Evolutionary conservation across 2,797 vertebrate genomes (phyloP).

Genomic region (Synaphobranchus kaupii): DNA sequence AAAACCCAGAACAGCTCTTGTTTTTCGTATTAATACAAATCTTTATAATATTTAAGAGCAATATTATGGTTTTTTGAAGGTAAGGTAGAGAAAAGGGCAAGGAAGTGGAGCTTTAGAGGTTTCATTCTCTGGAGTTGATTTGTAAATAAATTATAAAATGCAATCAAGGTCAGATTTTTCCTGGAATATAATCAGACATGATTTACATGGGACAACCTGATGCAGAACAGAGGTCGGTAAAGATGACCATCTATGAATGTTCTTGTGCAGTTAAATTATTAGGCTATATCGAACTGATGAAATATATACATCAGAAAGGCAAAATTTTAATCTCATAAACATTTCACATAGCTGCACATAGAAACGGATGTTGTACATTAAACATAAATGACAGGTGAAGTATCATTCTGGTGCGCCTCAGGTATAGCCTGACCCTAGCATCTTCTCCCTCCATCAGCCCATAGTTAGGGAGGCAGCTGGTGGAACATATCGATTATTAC

Average conservation of each 20-base stretch:
- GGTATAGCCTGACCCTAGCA: neutral
- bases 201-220: neutral
- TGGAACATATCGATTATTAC: neutral
- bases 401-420: neutral
- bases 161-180: too few relatives aligned
- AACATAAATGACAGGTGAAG: neutral
- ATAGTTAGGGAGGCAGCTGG: neutral
- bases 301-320: neutral
- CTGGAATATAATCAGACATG: neutral
- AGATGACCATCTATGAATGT: neutral
- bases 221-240: neutral
- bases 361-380: neutral
- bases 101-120: neutral
- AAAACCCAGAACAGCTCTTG: neutral
- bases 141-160: too few relatives aligned
- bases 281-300: neutral
- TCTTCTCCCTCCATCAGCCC: neutral
- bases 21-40: neutral
- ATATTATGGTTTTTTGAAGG: neutral
- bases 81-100: neutral
- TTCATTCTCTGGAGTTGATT: neutral
- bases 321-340: neutral
- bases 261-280: neutral
- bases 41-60: neutral
- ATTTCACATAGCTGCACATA: neutral